These are phyloP conservation scores for Labeo calbasu DNA, from an alignment of 2,797 vertebrate species.

Conservation along the genomic window DNA sequence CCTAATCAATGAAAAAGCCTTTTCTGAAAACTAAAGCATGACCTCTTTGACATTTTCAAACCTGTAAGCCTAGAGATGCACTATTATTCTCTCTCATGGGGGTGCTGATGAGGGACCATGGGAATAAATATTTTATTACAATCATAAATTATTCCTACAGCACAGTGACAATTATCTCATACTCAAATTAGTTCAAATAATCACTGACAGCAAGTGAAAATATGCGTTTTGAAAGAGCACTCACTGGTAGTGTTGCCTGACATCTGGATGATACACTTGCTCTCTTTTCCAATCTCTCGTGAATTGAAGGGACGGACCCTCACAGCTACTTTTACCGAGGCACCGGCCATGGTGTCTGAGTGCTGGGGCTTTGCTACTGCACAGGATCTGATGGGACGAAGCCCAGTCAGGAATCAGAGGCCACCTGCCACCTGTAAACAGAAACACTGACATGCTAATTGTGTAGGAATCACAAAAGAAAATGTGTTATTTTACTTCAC, in stretches of 20 bases:
- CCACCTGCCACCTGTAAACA: conserved; percentile 67
- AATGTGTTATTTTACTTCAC: not conserved
- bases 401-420: conserved; percentile 61
- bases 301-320: conserved; percentile 97
- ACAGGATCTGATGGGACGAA: conserved; percentile 58
- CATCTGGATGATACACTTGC: conserved; percentile 99
- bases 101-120: conserved; percentile 14
- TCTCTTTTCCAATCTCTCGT: conserved; percentile 92
- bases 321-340: conserved; percentile 97
- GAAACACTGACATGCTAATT: not conserved
- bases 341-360: conserved; percentile 84
- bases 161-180: conserved; percentile 22
- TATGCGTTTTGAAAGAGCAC: conserved; percentile 65
- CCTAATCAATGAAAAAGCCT: conserved; percentile 19
- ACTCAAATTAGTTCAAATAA: not conserved
- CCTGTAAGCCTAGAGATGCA: conserved; percentile 8
- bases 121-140: conserved; percentile 52
- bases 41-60: conserved; percentile 14
- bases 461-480: not conserved
- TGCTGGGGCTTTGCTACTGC: conserved; percentile 32
- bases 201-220: not conserved
- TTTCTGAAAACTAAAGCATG: not conserved
- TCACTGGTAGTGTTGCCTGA: conserved; percentile 96
- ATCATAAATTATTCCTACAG: conserved; percentile 49
- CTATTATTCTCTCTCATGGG: not conserved